phyloP scores from a whole-genome alignment of 1,140 invertebrate genomes.

The Laupala kohalensis region DNA sequence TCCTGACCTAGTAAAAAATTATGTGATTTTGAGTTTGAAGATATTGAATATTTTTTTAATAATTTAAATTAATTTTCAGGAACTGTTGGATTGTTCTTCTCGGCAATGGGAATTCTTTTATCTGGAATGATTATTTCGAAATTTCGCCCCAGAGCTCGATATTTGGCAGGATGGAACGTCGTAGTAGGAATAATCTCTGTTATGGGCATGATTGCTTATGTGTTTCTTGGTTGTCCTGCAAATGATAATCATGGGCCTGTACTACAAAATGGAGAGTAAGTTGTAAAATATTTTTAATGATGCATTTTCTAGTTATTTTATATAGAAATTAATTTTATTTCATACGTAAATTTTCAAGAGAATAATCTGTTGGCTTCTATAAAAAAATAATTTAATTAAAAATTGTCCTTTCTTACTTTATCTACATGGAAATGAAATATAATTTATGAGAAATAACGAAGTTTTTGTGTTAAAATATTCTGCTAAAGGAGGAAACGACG shows the following conservation, averaged over 20 bases:
- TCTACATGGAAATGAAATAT: too few species aligned
- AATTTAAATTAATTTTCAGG: slow-evolving; percentile 9
- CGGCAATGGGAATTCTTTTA: slow-evolving; percentile 52
- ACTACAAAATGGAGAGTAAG: slow-evolving; percentile 12
- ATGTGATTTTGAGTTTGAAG: too few species aligned
- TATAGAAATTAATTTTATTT: neutral
- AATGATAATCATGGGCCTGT: slow-evolving; percentile 34
- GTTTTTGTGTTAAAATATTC: too few species aligned
- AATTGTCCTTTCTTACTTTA: too few species aligned
- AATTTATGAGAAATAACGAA: too few species aligned
- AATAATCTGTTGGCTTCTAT: neutral
- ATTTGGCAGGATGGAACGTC: slow-evolving; percentile 59
- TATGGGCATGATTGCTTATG: slow-evolving; percentile 47
- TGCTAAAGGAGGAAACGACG: too few species aligned
- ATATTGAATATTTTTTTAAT: too few species aligned
- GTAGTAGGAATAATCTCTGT: slow-evolving; percentile 49
- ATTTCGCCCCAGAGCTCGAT: slow-evolving; percentile 51
- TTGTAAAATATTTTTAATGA: too few species aligned
- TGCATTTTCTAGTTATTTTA: neutral
- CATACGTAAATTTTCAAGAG: neutral
- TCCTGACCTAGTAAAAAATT: too few species aligned
- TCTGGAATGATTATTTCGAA: slow-evolving; percentile 54
- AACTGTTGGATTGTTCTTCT: slow-evolving; percentile 53
- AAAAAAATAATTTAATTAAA: neutral
- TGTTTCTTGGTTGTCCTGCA: slow-evolving; percentile 52